Base-by-base conservation (phyloP, 2,113 vertebrate genomes). In the Datnioides undecimradiatus region DNA sequence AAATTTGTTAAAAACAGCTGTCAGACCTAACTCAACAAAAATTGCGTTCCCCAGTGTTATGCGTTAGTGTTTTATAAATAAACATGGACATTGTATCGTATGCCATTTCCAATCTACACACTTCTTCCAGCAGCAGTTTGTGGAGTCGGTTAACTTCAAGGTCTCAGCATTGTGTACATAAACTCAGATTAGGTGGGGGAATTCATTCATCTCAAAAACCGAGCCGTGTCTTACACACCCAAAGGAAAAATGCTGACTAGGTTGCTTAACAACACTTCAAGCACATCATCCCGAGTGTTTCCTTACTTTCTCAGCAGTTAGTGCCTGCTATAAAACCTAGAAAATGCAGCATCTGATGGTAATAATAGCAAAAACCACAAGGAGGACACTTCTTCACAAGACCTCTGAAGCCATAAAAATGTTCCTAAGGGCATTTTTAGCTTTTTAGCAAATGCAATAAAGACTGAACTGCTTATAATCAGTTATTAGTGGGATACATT, bases 161-260 rank as follows among this genome's bases (percentile, higher is more conserved):
- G 23, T 4, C n/a, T 41, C 67, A 43, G 51, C 67, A n/a, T n/a
- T n/a, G n/a, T n/a, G n/a, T n/a, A n/a, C n/a, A n/a, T 58, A 72
- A 59, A 25, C 41, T 25, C 8, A 36, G 6, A 72, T 14, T 38
- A 25, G 25, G 43, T 64, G 33, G 52, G 14, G 8, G 58, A 49
- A 14, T 52, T 63, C 36, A 65, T 65, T 75, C 33, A 51, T 62
- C 12, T 51, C 38, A 27, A 17, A 59, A 77, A 31, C 8, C 68
- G 63, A 17, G 52, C 7, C 17, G 25, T 17, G 38, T 68, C 48
- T 65, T 72, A 59, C 54, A 40, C 31, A n/a, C 51, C 1, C 10
- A 31, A n/a, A n/a, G 54, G n/a, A 58, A 43, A 54, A 23, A 8
- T 55, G 40, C 62, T 76, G 62, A 57, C 21, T 34, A 49, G 7